phyloP scores from a whole-genome alignment of 2,797 vertebrate genomes.

The Hippocampus kuda region DNA sequence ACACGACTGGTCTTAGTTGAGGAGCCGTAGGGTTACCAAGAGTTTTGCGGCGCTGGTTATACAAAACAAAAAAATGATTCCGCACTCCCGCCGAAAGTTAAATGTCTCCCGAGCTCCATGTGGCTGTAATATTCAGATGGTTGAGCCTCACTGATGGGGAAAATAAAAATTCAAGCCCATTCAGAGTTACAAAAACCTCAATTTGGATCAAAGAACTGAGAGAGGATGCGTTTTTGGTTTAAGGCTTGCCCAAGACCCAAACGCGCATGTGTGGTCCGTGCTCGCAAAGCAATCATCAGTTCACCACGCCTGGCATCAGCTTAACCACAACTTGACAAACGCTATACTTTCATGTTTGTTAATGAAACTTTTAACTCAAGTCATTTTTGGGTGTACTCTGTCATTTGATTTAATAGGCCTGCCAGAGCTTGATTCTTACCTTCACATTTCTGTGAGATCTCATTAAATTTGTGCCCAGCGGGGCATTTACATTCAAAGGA shows the following conservation, averaged over 20 bases:
- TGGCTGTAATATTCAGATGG: conserved; percentile 7
- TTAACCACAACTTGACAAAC: conserved; percentile 35
- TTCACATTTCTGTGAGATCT: conserved; percentile 95
- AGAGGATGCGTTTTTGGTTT: conserved; percentile 33
- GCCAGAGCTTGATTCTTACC: conserved; percentile 66
- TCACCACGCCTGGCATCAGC: conserved; percentile 25
- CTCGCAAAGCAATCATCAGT: conserved; percentile 45
- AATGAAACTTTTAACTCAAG: conserved; percentile 38
- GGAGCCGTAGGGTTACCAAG: conserved; percentile 21
- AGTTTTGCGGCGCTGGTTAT: not conserved
- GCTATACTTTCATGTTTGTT: conserved; percentile 28
- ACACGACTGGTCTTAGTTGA: conserved; percentile 30
- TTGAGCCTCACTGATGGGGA: not conserved
- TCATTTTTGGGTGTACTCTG: conserved; percentile 24
- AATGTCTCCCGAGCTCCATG: conserved; percentile 10
- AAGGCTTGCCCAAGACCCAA: conserved; percentile 30
- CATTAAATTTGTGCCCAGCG: conserved; percentile 95
- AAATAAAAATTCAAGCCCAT: conserved; percentile 16
- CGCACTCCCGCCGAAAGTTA: conserved; percentile 5
- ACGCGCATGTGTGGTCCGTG: conserved; percentile 46
- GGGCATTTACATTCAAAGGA: conserved; percentile 99
- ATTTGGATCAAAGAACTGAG: conserved; percentile 15
- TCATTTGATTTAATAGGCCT: conserved; percentile 25
- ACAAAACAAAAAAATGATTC: conserved; percentile 8
- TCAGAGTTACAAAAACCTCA: conserved; percentile 9